A percentile compares a stretch with the other conserved stretches of the same genome.
phyloP scores from a whole-genome alignment of 2,797 vertebrate species.

The Echeneis naucrates region DNA sequence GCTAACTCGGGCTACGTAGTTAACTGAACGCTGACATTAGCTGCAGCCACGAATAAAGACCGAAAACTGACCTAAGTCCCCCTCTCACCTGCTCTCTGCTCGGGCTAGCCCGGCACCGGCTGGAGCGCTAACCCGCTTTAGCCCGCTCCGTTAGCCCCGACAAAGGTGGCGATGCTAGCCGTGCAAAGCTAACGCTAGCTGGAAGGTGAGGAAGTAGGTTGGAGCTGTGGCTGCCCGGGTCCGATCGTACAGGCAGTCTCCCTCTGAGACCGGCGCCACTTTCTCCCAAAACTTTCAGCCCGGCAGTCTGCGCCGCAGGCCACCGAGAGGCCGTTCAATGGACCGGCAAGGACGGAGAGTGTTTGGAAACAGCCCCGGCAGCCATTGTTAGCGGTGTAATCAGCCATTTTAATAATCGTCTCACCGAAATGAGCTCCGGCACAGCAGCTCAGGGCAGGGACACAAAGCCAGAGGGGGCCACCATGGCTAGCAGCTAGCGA shows the following conservation, averaged over 20 bases:
- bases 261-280: background rate
- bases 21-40: background rate
- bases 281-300: background rate
- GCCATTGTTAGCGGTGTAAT: constrained; percentile 65
- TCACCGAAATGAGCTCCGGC: constrained; percentile 43
- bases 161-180: constrained; percentile 6
- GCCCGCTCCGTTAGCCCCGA: constrained; percentile 10
- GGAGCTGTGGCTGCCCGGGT: constrained; percentile 32
- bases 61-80: background rate
- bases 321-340: accelerated
- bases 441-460: constrained; percentile 30
- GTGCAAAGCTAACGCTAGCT: constrained; percentile 44
- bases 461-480: constrained; percentile 65
- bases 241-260: constrained; percentile 19
- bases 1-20: constrained; percentile 24
- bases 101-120: constrained; percentile 3
- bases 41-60: background rate
- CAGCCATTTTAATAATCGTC: constrained; percentile 75
- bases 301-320: background rate
- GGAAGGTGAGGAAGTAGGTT: constrained; percentile 17
- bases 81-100: background rate
- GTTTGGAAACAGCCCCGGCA: background rate
- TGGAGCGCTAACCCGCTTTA: background rate
- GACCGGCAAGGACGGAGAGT: background rate
- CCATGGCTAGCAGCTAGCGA: constrained; percentile 55